Evolutionary conservation across 1,140 invertebrate species (phyloP).

Genomic region (Bombus superbus): DNA sequence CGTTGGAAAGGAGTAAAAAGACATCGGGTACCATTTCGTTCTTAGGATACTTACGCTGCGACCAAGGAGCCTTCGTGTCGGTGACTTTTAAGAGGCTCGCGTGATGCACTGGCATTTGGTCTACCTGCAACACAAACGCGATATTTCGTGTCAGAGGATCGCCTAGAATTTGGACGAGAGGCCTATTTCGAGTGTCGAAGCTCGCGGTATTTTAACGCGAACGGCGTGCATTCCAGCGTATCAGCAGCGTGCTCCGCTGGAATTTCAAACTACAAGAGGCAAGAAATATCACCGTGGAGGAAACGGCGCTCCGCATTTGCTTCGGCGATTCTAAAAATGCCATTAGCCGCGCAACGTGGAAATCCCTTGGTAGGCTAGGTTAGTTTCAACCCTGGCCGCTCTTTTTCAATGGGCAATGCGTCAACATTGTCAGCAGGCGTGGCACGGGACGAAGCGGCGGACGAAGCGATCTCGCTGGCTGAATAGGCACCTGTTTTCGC

Average conservation of each 20-base stretch:
- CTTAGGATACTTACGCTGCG: slow-evolving; percentile 48
- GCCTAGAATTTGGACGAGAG: not conserved
- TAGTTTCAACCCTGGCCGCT: slow-evolving; percentile 11
- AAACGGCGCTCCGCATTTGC: too few relatives aligned
- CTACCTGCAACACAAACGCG: slow-evolving; percentile 54
- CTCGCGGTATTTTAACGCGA: not conserved
- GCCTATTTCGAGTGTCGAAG: not conserved
- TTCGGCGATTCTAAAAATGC: not conserved
- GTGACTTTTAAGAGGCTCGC: slow-evolving; percentile 21
- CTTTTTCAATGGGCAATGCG: slow-evolving; percentile 30
- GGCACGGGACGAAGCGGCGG: not conserved
- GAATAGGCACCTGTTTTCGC: slow-evolving; percentile 79
- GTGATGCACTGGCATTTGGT: slow-evolving; percentile 55
- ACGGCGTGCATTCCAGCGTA: not conserved
- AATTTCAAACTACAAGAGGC: too few relatives aligned
- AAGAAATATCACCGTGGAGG: too few relatives aligned
- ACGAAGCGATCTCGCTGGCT: slow-evolving; percentile 69
- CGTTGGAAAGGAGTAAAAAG: not conserved
- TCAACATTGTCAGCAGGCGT: slow-evolving; percentile 12
- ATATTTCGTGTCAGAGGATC: slow-evolving; percentile 28
- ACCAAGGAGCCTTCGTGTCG: slow-evolving; percentile 41
- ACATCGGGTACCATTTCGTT: slow-evolving; percentile 27
- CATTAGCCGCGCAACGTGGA: not conserved
- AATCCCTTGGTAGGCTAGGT: not conserved
- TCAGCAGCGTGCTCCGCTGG: not conserved